Conservation (phyloP, 1,140 invertebrate species). For the Leptinotarsa lineolata region DNA sequence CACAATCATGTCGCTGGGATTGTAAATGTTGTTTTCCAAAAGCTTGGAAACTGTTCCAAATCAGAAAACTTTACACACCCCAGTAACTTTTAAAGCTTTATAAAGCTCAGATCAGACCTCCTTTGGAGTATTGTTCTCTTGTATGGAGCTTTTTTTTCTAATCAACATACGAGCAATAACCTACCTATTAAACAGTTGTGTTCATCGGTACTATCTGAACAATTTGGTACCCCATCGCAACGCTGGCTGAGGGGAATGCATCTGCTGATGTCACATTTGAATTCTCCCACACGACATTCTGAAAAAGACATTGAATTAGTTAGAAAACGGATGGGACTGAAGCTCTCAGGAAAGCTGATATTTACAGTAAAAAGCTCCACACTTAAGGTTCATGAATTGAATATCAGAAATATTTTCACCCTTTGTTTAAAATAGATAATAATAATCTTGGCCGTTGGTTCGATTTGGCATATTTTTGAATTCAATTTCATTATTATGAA, state of each 20-base stretch:
- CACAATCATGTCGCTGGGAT: too few species aligned
- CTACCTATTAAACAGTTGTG: constrained; percentile 60
- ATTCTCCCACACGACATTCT: constrained; percentile 64
- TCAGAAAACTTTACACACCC: too few species aligned
- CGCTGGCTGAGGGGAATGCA: constrained; percentile 66
- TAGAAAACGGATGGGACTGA: background rate
- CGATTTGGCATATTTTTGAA: too few species aligned
- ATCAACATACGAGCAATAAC: background rate
- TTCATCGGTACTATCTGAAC: constrained; percentile 73
- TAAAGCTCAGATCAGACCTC: too few species aligned
- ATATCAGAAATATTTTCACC: background rate
- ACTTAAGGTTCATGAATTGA: background rate
- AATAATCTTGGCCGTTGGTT: too few species aligned
- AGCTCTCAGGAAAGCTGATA: background rate
- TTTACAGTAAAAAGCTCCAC: background rate
- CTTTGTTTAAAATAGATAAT: too few species aligned
- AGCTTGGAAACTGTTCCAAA: too few species aligned
- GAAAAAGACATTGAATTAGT: constrained; percentile 33
- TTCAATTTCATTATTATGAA: too few species aligned
- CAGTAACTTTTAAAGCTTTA: too few species aligned
- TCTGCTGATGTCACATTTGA: constrained; percentile 61
- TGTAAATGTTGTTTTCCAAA: too few species aligned
- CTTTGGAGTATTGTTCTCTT: too few species aligned
- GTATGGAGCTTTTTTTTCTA: too few species aligned
- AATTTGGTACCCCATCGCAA: constrained; percentile 70